Percentiles rank a stretch among this genome's conserved stretches.
These are phyloP conservation scores for Bombus balteatus DNA, from an alignment of 1,140 invertebrate species.

Conservation along the genomic window DNA sequence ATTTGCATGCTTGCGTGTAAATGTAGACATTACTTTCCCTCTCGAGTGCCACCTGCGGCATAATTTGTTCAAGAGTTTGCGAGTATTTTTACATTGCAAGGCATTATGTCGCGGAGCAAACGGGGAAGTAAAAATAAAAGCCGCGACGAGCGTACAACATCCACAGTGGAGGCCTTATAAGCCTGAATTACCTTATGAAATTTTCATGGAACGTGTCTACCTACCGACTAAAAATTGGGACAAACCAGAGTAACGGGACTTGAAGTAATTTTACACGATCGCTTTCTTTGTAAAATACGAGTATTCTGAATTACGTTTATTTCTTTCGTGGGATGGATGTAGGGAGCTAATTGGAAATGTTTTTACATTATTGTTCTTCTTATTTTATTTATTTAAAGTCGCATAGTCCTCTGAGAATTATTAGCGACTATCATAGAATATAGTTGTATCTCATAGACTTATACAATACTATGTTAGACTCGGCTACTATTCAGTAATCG, in stretches of 20 bases:
- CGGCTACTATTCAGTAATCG: too few relatives aligned
- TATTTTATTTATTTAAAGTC: neutral
- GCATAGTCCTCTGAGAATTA: too few relatives aligned
- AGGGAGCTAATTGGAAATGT: neutral
- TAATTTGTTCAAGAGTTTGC: conserved; percentile 32
- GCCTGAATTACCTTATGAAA: conserved; percentile 14
- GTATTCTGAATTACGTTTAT: neutral
- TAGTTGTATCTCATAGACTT: too few relatives aligned
- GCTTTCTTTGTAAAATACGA: neutral
- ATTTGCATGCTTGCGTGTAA: conserved; percentile 59
- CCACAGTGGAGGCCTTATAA: neutral
- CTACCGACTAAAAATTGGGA: neutral
- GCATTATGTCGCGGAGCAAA: neutral
- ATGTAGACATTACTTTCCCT: conserved; percentile 44
- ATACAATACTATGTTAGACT: too few relatives aligned
- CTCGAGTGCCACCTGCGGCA: conserved; percentile 22
- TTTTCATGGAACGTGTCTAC: conserved; percentile 22
- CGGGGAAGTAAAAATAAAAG: neutral
- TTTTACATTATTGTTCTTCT: neutral
- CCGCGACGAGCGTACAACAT: neutral
- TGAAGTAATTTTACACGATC: neutral
- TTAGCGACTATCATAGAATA: too few relatives aligned
- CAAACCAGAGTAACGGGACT: neutral
- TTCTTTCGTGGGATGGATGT: neutral
- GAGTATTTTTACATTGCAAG: conserved; percentile 1